A percentile compares a stretch with the other conserved stretches of the same genome.
These are phyloP conservation scores for Micrastur ruficollis DNA, from an alignment of 2,797 vertebrate species.

Conservation along the genomic window DNA sequence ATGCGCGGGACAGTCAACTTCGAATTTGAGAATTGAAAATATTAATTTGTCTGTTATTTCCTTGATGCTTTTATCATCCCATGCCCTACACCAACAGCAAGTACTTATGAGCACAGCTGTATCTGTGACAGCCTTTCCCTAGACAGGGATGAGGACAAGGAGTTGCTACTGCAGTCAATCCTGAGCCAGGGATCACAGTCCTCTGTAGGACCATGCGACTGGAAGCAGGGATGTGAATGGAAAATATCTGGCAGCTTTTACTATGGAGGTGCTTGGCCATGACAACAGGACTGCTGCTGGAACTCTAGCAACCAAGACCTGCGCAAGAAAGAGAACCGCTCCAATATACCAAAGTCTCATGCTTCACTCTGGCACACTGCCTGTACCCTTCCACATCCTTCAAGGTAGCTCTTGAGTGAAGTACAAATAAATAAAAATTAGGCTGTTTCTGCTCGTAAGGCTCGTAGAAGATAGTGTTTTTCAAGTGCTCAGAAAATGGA, in stretches of 20 bases:
- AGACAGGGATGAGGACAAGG: neutral
- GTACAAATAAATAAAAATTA: neutral
- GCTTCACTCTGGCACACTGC: neutral
- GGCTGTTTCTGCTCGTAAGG: neutral
- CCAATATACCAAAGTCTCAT: neutral
- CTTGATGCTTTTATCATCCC: neutral
- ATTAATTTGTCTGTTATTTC: neutral
- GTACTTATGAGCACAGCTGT: neutral
- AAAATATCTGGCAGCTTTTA: neutral
- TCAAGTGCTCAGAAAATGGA: neutral
- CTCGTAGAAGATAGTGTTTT: neutral
- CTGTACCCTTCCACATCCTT: neutral
- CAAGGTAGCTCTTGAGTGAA: neutral
- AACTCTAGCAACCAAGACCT: neutral
- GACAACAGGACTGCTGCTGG: neutral
- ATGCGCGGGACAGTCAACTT: neutral
- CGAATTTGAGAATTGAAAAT: neutral
- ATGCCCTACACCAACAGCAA: neutral
- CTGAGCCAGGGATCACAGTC: neutral
- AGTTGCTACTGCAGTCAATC: neutral
- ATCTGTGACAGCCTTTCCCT: neutral
- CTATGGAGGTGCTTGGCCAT: neutral
- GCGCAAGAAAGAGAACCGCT: neutral
- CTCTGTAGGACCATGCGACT: neutral
- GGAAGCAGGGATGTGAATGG: neutral